Percentiles rank a stretch among this genome's conserved stretches.
Evolutionary conservation across 2,888 invertebrate species (phyloP).

Genomic region (Trypoxylon attenuatum): DNA sequence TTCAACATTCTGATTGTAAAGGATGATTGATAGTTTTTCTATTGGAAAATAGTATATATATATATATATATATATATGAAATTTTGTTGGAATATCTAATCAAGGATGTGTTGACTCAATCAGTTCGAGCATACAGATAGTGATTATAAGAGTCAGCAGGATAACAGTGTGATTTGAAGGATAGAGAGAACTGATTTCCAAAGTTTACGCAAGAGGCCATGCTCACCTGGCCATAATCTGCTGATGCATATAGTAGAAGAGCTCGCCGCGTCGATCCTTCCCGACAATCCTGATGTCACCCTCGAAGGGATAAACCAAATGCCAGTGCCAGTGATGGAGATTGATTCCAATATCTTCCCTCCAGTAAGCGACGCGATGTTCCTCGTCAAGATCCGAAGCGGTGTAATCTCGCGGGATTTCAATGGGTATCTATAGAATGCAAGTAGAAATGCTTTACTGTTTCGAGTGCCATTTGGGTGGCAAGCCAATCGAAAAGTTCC

Average conservation of each 20-base stretch:
- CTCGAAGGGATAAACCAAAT: conserved; percentile 89
- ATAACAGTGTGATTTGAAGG: too few species aligned
- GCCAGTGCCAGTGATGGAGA: conserved; percentile 95
- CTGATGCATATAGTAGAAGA: conserved; percentile 89
- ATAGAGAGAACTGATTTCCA: neutral
- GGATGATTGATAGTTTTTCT: too few species aligned
- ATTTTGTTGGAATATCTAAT: too few species aligned
- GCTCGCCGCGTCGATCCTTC: conserved; percentile 86
- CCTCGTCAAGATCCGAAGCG: conserved; percentile 83
- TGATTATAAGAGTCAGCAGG: too few species aligned
- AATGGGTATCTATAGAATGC: conserved; percentile 74
- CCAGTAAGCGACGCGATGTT: conserved; percentile 89
- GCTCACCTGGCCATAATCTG: conserved; percentile 79
- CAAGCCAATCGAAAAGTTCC: neutral
- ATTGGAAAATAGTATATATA: too few species aligned
- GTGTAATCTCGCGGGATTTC: conserved; percentile 85
- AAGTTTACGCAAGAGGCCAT: neutral
- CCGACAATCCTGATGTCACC: conserved; percentile 80
- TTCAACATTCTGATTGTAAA: too few species aligned
- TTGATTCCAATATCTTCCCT: conserved; percentile 90
- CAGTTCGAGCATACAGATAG: too few species aligned
- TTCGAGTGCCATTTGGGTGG: too few species aligned
- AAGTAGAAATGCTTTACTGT: neutral
- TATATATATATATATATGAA: conserved; percentile 22
- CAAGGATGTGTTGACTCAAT: too few species aligned